These are phyloP conservation scores for Habrosyne pyritoides DNA, from an alignment of 2,888 invertebrate species.

Conservation along the genomic window DNA sequence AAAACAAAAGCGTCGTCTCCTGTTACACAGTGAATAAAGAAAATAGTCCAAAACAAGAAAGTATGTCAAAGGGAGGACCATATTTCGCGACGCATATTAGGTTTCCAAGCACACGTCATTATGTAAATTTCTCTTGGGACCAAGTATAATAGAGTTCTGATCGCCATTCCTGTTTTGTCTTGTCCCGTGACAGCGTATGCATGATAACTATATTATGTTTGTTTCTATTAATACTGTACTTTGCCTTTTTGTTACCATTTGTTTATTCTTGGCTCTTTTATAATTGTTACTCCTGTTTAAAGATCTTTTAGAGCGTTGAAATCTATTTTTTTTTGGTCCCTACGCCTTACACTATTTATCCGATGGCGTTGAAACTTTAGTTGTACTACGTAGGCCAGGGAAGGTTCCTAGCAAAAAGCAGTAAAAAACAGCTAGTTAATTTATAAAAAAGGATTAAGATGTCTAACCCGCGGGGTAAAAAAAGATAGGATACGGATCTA, in stretches of 20 bases:
- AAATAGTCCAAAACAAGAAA: slow-evolving; percentile 12
- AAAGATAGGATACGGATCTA: no score
- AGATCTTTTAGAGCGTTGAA: no score
- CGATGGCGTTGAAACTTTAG: no score
- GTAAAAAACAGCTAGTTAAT: no score
- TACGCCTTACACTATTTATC: no score
- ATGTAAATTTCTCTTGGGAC: slow-evolving; percentile 64
- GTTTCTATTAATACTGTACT: slow-evolving; percentile 27
- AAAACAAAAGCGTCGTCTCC: neutral
- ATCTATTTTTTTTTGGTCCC: no score
- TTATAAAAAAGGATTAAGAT: no score
- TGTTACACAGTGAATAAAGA: neutral
- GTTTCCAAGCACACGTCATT: slow-evolving; percentile 43
- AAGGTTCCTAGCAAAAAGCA: no score
- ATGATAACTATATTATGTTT: slow-evolving; percentile 29
- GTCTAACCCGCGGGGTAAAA: no score
- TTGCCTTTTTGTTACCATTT: neutral
- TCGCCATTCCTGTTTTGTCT: slow-evolving; percentile 37
- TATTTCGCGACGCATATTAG: slow-evolving; percentile 23
- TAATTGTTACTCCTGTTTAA: no score
- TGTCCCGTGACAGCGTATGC: slow-evolving; percentile 9
- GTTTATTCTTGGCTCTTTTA: neutral
- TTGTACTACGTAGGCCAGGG: no score
- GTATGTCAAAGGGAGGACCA: slow-evolving; percentile 13
- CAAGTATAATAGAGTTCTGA: slow-evolving; percentile 62